Conservation (phyloP, 2,113 vertebrate species). For the Thalassarche chlororhynchos region DNA sequence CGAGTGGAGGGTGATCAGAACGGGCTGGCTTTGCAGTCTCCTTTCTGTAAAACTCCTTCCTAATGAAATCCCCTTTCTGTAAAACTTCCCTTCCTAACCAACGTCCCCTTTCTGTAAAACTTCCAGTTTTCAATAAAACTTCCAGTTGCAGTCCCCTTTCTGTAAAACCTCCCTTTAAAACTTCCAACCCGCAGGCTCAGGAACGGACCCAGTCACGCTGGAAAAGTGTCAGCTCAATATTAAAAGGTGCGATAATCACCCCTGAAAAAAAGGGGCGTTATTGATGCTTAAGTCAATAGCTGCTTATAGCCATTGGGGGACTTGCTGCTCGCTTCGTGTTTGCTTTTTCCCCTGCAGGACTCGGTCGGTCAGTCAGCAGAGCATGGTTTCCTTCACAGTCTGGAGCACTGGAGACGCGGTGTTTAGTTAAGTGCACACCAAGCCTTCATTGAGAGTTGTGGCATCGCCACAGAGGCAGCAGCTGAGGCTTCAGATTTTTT, state of each 20-base stretch:
- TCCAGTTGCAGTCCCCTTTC: neutral
- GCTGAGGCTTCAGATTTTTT: neutral
- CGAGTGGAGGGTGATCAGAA: neutral
- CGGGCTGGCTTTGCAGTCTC: neutral
- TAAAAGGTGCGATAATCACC: neutral
- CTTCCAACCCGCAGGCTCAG: neutral
- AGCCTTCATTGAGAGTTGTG: neutral
- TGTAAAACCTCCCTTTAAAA: neutral
- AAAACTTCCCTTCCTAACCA: neutral
- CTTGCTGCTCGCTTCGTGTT: neutral
- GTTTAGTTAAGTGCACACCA: neutral
- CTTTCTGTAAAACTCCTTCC: neutral
- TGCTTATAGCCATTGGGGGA: neutral
- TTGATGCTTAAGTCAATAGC: neutral
- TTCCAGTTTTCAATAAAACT: neutral
- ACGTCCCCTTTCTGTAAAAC: neutral
- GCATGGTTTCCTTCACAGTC: neutral
- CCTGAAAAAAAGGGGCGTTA: neutral
- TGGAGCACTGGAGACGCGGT: neutral
- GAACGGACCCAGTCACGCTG: neutral
- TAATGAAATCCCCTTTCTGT: neutral
- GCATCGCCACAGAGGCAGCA: neutral
- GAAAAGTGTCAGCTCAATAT: neutral
- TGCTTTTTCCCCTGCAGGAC: neutral
- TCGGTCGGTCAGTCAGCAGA: neutral